Evolutionary conservation across 2,113 vertebrate species (phyloP), one percentile per base, ranked within the genome.

Genomic region (Pristiophorus japonicus): DNA sequence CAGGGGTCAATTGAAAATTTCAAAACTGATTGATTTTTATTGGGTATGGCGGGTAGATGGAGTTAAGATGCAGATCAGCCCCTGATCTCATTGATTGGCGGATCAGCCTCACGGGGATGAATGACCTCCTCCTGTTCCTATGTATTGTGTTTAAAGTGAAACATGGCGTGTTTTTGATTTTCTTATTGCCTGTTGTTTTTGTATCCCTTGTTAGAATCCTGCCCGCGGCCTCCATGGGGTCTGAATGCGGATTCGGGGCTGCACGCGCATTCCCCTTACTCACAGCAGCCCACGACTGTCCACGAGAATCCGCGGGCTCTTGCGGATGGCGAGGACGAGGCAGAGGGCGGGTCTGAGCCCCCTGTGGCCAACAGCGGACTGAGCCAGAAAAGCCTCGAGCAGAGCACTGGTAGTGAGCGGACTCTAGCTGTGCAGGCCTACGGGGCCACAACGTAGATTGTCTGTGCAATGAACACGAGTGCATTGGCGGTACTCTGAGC

Each of bases 201-300:
- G 6, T 1, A 70, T 94, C 4, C 14, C 66, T 96, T 96, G 42
- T 95, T 96, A 98, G 98, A 98, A 96, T 96, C 96, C 10, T 96
- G 97, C 47, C 97, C 97, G n/a, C 96, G 95, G 67, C 97, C 97
- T 45, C 70, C 97, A 2, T 98, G 98, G 97, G 97, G 96, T 87
- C 70, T 96, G 73, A 97, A 96, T 96, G 97, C 96, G 96, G 98
- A 98, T 85, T 63, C 96, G 0, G 95, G 96, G 0, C 95, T 94
- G 81, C 66, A 10, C n/a, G 95, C 97, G 27, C 96, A 90, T 42
- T 94, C 96, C 0, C 96, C 96, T 14, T 97, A 97, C 34, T 95
- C 97, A 85, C 97, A 96, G 75, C 97, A 97, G 87, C 27, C 97
- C 3, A 47, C 95, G 95, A 70, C 88, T 85, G 96, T 95, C 67